These are phyloP conservation scores for Camponotus floridanus DNA, from an alignment of 1,140 invertebrate species.

Conservation along the genomic window DNA sequence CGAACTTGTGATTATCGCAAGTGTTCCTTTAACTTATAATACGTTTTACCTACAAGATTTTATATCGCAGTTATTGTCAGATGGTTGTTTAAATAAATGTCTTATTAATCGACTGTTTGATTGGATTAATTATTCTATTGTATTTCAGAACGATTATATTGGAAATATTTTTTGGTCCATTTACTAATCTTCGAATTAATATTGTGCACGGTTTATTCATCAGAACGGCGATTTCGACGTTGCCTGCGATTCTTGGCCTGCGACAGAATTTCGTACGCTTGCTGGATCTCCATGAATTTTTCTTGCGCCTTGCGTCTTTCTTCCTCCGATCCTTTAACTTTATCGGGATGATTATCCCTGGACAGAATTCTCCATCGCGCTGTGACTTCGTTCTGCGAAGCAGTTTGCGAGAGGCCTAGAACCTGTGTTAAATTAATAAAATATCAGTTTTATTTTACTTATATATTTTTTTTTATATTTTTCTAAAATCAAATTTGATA, in stretches of 20 bases:
- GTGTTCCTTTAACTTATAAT: constrained; percentile 43
- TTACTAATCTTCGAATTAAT: background rate
- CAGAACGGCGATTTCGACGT: constrained; percentile 90
- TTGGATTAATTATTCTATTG: background rate
- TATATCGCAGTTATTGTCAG: constrained; percentile 56
- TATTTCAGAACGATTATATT: background rate
- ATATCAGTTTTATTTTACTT: background rate
- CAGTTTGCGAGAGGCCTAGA: constrained; percentile 90
- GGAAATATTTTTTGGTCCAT: background rate
- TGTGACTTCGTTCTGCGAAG: constrained; percentile 95
- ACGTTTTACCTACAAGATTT: constrained; percentile 60
- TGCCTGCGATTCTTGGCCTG: constrained; percentile 92
- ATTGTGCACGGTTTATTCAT: background rate
- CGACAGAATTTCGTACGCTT: constrained; percentile 96
- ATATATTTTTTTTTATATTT: background rate
- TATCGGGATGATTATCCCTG: constrained; percentile 97
- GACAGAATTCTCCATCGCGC: constrained; percentile 93
- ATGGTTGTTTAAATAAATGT: constrained; percentile 62
- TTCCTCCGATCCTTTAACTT: constrained; percentile 90
- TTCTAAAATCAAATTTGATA: background rate
- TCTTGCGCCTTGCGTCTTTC: constrained; percentile 91
- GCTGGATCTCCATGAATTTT: constrained; percentile 96
- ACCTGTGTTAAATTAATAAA: constrained; percentile 86
- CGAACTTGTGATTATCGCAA: constrained; percentile 21
- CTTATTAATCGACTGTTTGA: constrained; percentile 46